Evolutionary conservation across 2,113 vertebrate species (phyloP).

Genomic region (Melanerpes aurifrons): DNA sequence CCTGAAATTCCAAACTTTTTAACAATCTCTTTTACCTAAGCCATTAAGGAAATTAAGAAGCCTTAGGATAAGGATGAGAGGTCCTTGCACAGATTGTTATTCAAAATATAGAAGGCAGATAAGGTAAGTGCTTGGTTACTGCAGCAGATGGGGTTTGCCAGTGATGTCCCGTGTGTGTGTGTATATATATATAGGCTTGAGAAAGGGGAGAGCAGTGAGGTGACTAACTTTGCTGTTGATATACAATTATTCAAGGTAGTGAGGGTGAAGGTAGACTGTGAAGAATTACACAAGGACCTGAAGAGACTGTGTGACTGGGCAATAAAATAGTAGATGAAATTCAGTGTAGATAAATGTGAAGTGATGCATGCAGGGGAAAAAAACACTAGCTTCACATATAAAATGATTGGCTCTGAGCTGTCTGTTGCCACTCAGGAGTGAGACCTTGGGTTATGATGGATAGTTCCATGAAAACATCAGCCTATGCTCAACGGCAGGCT

Average conservation of each 20-base stretch:
- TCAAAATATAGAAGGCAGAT: background rate
- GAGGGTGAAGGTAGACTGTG: conserved; percentile 28
- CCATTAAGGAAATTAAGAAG: background rate
- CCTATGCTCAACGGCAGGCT: conserved; percentile 9
- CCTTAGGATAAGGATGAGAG: background rate
- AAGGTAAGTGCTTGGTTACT: background rate
- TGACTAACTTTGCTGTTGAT: conserved; percentile 42
- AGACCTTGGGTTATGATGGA: conserved; percentile 66
- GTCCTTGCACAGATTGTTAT: background rate
- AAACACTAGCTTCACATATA: conserved; percentile 47
- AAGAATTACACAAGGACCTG: conserved; percentile 54
- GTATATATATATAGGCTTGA: background rate
- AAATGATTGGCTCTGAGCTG: conserved; percentile 66
- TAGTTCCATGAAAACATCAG: conserved; percentile 62
- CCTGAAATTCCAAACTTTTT: background rate
- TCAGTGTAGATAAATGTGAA: conserved; percentile 66
- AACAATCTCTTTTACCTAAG: background rate
- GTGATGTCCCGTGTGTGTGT: background rate
- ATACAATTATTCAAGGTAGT: conserved; percentile 48
- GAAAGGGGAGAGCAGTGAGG: background rate
- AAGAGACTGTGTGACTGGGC: conserved; percentile 44
- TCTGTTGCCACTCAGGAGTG: conserved; percentile 46
- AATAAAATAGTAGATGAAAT: conserved; percentile 69
- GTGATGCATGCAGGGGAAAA: conserved; percentile 63
- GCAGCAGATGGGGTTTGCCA: background rate